Percentiles rank a stretch among this genome's conserved stretches.
Conservation (phyloP, 2,113 vertebrate genomes). For the Eira barbara region DNA sequence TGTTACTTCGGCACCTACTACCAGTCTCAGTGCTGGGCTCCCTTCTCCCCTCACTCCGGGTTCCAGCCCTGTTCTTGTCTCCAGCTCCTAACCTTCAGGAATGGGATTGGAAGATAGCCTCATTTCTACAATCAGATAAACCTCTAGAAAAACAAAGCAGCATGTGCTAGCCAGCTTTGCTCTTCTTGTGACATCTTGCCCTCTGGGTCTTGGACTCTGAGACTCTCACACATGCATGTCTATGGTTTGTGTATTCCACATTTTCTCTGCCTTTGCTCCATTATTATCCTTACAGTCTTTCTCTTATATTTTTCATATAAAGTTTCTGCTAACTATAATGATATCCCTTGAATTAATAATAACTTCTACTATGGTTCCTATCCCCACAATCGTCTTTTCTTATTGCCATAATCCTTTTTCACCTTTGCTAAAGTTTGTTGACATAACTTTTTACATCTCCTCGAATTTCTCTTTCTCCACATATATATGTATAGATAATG, state of each 20-base stretch:
- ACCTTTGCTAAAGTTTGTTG: not conserved
- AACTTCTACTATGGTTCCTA: not conserved
- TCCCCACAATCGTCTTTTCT: not conserved
- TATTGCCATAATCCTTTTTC: not conserved
- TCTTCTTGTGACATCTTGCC: no score
- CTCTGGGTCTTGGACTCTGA: not conserved
- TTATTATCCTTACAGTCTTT: not conserved
- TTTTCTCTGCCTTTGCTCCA: not conserved
- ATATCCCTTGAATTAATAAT: not conserved
- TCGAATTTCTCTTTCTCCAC: not conserved
- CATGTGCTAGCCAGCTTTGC: not conserved
- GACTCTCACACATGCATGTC: not conserved
- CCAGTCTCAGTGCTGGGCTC: not conserved
- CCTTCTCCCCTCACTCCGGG: not conserved
- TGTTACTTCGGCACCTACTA: not conserved
- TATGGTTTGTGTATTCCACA: not conserved
- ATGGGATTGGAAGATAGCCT: not conserved
- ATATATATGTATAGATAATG: not conserved
- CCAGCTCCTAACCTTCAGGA: not conserved
- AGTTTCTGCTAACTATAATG: not conserved
- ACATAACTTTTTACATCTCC: not conserved
- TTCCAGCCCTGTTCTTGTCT: not conserved
- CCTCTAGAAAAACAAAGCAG: not conserved
- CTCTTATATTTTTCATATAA: not conserved
- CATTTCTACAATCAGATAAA: not conserved